These are phyloP conservation scores for Galleria mellonella DNA, from an alignment of 1,140 invertebrate species.

Conservation along the genomic window DNA sequence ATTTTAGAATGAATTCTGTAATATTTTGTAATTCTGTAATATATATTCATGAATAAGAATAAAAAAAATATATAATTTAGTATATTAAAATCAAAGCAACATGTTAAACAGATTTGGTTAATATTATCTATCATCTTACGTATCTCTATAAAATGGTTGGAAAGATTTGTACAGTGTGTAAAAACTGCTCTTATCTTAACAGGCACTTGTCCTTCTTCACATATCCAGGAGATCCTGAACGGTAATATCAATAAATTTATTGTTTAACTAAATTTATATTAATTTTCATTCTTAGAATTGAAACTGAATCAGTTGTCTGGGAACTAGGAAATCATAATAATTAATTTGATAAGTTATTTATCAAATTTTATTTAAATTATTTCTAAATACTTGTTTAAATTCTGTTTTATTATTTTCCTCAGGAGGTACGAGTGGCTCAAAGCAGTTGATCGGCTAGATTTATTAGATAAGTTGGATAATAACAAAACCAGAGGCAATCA, in stretches of 20 bases:
- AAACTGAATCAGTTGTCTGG: too few species aligned
- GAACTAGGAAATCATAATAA: too few species aligned
- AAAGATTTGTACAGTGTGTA: slow-evolving; percentile 12
- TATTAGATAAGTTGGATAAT: slow-evolving; percentile 5
- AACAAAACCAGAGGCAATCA: slow-evolving; percentile 8
- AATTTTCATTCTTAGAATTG: too few species aligned
- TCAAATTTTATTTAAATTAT: background rate
- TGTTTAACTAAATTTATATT: too few species aligned
- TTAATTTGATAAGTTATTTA: too few species aligned
- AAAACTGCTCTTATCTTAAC: slow-evolving; percentile 4
- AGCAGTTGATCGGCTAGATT: slow-evolving; percentile 8
- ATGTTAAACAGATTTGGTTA: too few species aligned
- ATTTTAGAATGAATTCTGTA: too few species aligned
- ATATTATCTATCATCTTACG: too few species aligned
- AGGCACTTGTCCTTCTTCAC: slow-evolving; percentile 10
- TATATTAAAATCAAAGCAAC: too few species aligned
- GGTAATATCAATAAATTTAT: slow-evolving; percentile 5
- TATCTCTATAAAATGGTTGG: slow-evolving; percentile 8
- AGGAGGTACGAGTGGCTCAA: slow-evolving; percentile 10
- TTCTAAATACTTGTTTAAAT: background rate
- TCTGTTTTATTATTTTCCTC: background rate
- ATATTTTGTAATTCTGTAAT: too few species aligned
- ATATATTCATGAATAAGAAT: too few species aligned
- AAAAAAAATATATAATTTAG: too few species aligned
- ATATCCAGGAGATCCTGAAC: slow-evolving; percentile 4